Conservation (phyloP, 2,113 vertebrate species). For the Passer montanus region DNA sequence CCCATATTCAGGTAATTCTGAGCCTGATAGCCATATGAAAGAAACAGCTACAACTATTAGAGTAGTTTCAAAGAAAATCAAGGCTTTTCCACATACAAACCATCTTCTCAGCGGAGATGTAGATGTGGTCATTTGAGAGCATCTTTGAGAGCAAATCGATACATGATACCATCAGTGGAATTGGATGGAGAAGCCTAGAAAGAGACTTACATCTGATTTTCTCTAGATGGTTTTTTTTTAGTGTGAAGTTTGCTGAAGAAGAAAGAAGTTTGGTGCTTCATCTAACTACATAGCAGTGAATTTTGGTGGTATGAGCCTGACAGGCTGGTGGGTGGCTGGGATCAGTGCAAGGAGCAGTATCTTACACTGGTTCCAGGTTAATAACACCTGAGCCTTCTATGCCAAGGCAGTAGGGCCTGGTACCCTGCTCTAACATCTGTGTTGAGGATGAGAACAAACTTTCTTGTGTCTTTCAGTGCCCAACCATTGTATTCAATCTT, state of each 20-base stretch:
- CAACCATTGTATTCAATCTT: rapidly evolving
- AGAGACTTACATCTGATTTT: not conserved
- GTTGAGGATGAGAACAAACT: not conserved
- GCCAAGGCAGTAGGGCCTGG: not conserved
- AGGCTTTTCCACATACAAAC: not conserved
- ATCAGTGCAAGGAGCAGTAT: not conserved
- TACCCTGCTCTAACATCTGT: not conserved
- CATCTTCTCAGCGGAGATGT: not conserved
- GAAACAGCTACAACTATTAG: not conserved
- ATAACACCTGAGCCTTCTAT: not conserved
- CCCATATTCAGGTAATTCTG: not conserved
- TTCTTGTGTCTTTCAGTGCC: not conserved
- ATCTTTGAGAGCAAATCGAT: not conserved
- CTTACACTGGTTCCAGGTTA: rapidly evolving
- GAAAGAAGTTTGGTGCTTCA: not conserved
- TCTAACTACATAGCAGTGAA: not conserved
- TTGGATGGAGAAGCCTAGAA: not conserved
- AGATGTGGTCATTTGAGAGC: not conserved
- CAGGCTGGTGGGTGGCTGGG: not conserved
- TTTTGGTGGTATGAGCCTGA: not conserved
- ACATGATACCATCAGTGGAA: not conserved
- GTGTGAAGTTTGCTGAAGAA: not conserved
- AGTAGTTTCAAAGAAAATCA: not conserved
- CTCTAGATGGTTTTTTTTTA: not conserved
- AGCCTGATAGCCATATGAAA: not conserved